Conservation (phyloP, 2,888 invertebrate genomes). For the Liodrosophila aerea region DNA sequence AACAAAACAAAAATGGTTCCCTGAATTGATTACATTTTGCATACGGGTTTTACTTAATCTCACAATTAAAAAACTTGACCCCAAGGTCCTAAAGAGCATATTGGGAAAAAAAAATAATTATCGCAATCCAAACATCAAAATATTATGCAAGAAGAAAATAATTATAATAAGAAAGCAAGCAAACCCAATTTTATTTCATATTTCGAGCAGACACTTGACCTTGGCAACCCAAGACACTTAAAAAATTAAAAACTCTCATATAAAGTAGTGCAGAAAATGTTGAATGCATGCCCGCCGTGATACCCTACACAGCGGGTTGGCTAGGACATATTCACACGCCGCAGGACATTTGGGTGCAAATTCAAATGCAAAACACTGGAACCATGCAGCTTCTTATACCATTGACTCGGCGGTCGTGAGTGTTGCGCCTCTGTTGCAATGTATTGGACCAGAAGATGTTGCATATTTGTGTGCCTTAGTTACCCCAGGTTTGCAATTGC, state of each 20-base stretch:
- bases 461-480: slow-evolving; percentile 17
- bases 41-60: too few relatives aligned
- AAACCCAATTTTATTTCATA: slow-evolving; percentile 32
- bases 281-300: slow-evolving; percentile 1
- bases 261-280: slow-evolving; percentile 49
- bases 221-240: too few relatives aligned
- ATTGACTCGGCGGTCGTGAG: slow-evolving; percentile 42
- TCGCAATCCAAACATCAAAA: slow-evolving; percentile 45
- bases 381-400: slow-evolving; percentile 15
- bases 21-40: too few relatives aligned
- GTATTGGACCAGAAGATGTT: slow-evolving; percentile 24
- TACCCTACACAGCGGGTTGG: slow-evolving; percentile 16
- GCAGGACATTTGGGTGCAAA: slow-evolving; percentile 28
- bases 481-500: slow-evolving; percentile 3
- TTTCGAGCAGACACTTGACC: slow-evolving; percentile 47
- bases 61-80: slow-evolving; percentile 41
- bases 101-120: slow-evolving; percentile 19
- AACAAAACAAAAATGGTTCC: too few relatives aligned
- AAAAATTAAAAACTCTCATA: slow-evolving; percentile 41
- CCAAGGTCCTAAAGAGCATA: slow-evolving; percentile 29
- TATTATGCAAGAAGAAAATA: slow-evolving; percentile 43
- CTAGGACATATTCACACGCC: slow-evolving; percentile 45
- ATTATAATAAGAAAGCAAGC: slow-evolving; percentile 15
- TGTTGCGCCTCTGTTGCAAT: slow-evolving; percentile 26
- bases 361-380: slow-evolving; percentile 41